Conservation (phyloP, 2,888 invertebrate genomes). For the Seira musarum region DNA sequence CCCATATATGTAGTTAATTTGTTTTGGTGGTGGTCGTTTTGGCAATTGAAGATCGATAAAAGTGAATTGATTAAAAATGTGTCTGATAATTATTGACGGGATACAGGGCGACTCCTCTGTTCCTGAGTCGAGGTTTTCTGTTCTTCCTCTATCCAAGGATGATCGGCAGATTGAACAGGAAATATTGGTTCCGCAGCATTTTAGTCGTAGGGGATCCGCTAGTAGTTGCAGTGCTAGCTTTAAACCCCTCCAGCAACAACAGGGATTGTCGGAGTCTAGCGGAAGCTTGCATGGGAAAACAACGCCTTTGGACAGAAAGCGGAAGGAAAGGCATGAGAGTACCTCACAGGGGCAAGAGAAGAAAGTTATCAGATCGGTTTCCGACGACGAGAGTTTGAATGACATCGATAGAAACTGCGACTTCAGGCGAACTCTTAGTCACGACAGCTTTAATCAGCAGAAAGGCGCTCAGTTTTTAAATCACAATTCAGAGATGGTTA, state of each 20-base stretch:
- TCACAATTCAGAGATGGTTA: not conserved
- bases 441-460: conserved; percentile 55
- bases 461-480: conserved; percentile 30
- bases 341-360: conserved; percentile 76
- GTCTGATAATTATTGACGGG: conserved; percentile 36
- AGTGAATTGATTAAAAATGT: conserved; percentile 25
- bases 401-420: conserved; percentile 54
- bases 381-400: conserved; percentile 60
- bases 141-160: conserved; percentile 47
- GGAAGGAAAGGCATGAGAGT: conserved; percentile 79
- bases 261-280: conserved; percentile 45
- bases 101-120: conserved; percentile 60
- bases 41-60: not conserved
- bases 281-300: conserved; percentile 49
- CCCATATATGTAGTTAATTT: no score
- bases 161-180: conserved; percentile 36
- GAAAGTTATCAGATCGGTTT: conserved; percentile 72
- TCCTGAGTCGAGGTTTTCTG: conserved; percentile 63
- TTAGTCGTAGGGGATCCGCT: conserved; percentile 30
- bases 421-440: conserved; percentile 60
- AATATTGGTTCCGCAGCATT: conserved; percentile 30
- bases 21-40: not conserved
- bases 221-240: conserved; percentile 18
- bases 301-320: conserved; percentile 73
- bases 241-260: conserved; percentile 24